Evolutionary conservation across 2,113 vertebrate genomes (phyloP).

Genomic region (Laticauda laticaudata): DNA sequence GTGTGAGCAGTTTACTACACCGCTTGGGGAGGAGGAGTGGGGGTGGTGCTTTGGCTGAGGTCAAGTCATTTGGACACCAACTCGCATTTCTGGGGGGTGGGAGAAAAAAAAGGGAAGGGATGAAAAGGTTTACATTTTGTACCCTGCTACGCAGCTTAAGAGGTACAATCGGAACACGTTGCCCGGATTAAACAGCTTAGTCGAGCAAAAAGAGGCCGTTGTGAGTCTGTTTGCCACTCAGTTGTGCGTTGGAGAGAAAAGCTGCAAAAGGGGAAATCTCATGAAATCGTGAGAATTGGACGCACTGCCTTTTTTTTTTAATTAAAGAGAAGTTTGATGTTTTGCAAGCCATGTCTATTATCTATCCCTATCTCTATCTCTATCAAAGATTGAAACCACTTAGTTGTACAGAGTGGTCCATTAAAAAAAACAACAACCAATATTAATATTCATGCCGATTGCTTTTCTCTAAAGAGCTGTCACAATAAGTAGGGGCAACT

Average conservation of each 20-base stretch:
- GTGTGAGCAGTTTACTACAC: no score
- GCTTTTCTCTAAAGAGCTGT: no score
- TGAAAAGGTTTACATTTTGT: slow-evolving; percentile 35
- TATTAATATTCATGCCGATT: no score
- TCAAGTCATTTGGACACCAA: slow-evolving; percentile 42
- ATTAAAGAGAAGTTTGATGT: not conserved
- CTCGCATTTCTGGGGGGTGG: slow-evolving; percentile 29
- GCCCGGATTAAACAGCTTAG: slow-evolving; percentile 57
- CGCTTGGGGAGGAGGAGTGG: not conserved
- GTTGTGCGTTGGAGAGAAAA: not conserved
- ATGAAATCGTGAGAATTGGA: not conserved
- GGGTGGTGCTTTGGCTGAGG: not conserved
- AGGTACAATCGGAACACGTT: slow-evolving; percentile 50
- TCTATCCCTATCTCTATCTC: no score
- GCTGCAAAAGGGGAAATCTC: not conserved
- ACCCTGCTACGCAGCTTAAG: slow-evolving; percentile 58
- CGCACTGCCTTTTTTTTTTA: not conserved
- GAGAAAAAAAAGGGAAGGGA: not conserved
- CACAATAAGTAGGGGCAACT: no score
- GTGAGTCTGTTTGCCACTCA: not conserved
- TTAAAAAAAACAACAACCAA: no score
- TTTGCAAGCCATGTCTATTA: not conserved
- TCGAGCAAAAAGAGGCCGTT: not conserved
- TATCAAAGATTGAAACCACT: no score
- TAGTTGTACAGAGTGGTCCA: no score